phyloP scores from a whole-genome alignment of 1,140 invertebrate species.

The Camponotus pennsylvanicus region DNA sequence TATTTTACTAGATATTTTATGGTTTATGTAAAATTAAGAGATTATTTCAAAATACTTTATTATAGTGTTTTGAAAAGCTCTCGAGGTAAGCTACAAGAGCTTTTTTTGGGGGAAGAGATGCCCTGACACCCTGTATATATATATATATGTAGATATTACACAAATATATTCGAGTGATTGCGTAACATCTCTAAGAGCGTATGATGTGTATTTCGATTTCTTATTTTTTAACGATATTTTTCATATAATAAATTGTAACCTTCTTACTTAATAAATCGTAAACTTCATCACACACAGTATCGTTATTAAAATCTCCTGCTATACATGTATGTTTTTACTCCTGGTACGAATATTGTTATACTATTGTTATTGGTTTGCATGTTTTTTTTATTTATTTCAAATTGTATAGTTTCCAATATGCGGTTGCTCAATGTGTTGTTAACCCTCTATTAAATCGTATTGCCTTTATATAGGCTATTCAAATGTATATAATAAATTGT shows the following conservation, averaged over 20 bases:
- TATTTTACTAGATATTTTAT: no score
- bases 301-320: background rate
- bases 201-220: slow-evolving; percentile 6
- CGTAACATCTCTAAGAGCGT: background rate
- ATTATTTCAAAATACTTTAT: no score
- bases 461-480: background rate
- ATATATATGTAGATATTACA: background rate
- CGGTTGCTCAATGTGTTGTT: background rate
- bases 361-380: background rate
- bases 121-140: no score
- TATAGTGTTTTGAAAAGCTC: no score
- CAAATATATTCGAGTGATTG: slow-evolving; percentile 17
- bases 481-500: background rate
- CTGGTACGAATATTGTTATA: background rate
- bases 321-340: background rate
- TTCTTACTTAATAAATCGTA: background rate
- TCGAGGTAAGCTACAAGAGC: no score
- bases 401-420: background rate
- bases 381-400: background rate
- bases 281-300: background rate
- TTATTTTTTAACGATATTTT: background rate
- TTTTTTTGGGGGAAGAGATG: no score
- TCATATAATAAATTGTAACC: background rate
- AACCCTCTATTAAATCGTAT: background rate
- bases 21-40: no score